phyloP scores from a whole-genome alignment of 2,113 vertebrate genomes.

The Fukomys damarensis region DNA sequence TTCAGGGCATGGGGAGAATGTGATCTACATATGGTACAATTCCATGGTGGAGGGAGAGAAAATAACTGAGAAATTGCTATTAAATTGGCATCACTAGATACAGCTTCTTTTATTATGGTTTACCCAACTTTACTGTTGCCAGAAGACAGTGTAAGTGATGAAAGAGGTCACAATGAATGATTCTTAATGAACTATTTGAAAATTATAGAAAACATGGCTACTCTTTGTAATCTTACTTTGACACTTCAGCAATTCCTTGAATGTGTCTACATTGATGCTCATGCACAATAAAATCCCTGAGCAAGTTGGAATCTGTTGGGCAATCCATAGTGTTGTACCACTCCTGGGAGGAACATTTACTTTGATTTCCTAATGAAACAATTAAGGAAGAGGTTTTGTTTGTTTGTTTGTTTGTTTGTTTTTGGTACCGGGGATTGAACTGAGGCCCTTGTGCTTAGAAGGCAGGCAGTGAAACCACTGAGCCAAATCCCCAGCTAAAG shows the following conservation, averaged over 20 bases:
- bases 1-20: not conserved
- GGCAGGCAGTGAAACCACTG: too few species aligned
- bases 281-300: not conserved
- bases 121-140: slow-evolving; percentile 31
- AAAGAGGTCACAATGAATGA: not conserved
- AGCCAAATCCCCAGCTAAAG: not conserved
- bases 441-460: too few species aligned
- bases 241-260: slow-evolving; percentile 39
- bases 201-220: slow-evolving; percentile 27
- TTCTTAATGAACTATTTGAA: slow-evolving; percentile 45
- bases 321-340: not conserved
- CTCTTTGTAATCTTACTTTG: slow-evolving; percentile 17
- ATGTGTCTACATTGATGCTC: not conserved
- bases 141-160: slow-evolving; percentile 5
- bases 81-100: slow-evolving; percentile 37
- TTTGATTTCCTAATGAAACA: slow-evolving; percentile 33
- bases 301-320: not conserved
- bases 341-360: not conserved
- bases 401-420: too few species aligned
- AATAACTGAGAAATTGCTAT: slow-evolving; percentile 47
- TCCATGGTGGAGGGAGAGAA: not conserved
- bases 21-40: not conserved
- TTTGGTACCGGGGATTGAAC: too few species aligned
- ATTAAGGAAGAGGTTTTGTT: too few species aligned
- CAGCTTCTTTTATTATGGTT: not conserved